These are phyloP conservation scores for Taphrorychus bicolor DNA, from an alignment of 2,888 invertebrate genomes.

Conservation along the genomic window DNA sequence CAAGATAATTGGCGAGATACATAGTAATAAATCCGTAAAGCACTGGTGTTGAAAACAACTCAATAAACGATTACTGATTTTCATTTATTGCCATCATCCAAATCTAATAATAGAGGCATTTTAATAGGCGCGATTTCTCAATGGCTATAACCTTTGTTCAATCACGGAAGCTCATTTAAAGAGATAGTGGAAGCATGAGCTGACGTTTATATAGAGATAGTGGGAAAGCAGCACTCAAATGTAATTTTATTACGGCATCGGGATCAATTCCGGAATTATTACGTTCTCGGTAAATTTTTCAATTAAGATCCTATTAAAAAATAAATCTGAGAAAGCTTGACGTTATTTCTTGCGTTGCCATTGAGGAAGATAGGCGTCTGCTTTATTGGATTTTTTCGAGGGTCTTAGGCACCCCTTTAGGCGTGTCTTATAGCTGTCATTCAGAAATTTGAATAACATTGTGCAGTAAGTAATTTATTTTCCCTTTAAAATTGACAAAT, in stretches of 20 bases:
- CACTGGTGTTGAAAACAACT: not conserved
- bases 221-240: not conserved
- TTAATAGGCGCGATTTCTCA: not conserved
- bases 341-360: conserved; percentile 22
- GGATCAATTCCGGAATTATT: not conserved
- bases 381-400: conserved; percentile 28
- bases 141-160: not conserved
- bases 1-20: too few relatives aligned
- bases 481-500: not conserved
- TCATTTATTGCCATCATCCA: not conserved
- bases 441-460: conserved; percentile 12
- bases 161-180: not conserved
- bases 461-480: conserved; percentile 8
- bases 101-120: not conserved
- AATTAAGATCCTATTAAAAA: not conserved
- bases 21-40: too few relatives aligned
- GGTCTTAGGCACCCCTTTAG: conserved; percentile 7
- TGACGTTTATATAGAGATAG: not conserved
- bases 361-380: conserved; percentile 12
- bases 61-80: not conserved
- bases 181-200: not conserved
- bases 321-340: conserved; percentile 4
- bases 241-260: not conserved
- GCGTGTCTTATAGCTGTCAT: conserved; percentile 9
- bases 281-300: not conserved